Base-by-base conservation (phyloP, 2,797 vertebrate genomes). In the Rhinatrema bivittatum region DNA sequence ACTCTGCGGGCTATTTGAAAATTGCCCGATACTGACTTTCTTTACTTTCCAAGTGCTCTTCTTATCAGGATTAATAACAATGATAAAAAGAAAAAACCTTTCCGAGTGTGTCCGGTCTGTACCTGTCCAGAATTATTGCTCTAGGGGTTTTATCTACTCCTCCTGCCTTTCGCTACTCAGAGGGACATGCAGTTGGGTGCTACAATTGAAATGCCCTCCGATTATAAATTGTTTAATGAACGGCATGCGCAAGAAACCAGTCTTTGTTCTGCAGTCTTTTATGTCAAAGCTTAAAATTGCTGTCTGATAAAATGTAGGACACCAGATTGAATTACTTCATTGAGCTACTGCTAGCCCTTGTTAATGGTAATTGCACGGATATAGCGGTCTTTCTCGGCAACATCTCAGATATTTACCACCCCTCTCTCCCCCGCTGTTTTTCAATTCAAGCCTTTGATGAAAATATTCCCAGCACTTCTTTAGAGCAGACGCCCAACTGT, bases 381-480 rank as follows among this genome's bases (percentile, higher is more conserved):
- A 76, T 42, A 66, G 72, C 51, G 41, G 76, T 71, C 77, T 81
- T 79, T 80, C 74, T 78, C 46, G 59, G 72, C 65, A 78, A 68
- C 72, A 76, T 81, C 80, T 79, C 73, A 71, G 80, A 83, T 84
- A 84, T 85, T 85, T 85, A 82, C 83, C 85, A 76, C 85, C 82
- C 84, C 84, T 85, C 85, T 85, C 82, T 83, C 85, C 76, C 85
- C 82, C 59, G 74, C 82, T 81, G 84, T 69, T 86, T 87, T 86
- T 85, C 81, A 85, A 84, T 87, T 87, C 83, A 85, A 76, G 83
- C 81, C 79, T 87, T 84, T 87, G 82, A 84, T 85, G 79, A 84
- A 84, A 85, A 81, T 85, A 85, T 87, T 83, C 81, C 81, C 84
- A 78, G 72, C 70, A 74, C 76, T 82, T 85, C 78, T 82, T 78